These are phyloP conservation scores for Periphyllus acericola DNA, from an alignment of 2,888 invertebrate species.

Conservation along the genomic window DNA sequence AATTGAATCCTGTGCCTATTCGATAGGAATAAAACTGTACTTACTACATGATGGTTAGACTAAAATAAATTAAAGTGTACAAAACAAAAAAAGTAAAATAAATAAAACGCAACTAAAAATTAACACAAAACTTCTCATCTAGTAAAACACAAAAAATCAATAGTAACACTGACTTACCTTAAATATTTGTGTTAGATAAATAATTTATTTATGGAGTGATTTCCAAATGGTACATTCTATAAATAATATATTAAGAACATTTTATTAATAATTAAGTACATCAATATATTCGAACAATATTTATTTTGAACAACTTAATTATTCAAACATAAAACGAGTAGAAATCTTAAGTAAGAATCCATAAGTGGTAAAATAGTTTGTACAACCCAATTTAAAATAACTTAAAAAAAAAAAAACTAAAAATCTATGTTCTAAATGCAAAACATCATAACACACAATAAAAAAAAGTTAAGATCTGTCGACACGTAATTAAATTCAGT, in stretches of 20 bases:
- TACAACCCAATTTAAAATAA: conserved; percentile 25
- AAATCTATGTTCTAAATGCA: conserved; percentile 25
- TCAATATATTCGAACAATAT: conserved; percentile 21
- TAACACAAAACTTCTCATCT: conserved; percentile 50
- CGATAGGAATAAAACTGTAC: conserved; percentile 5
- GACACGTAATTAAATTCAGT: conserved; percentile 52
- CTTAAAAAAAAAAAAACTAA: conserved; percentile 21
- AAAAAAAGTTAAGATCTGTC: conserved; percentile 52
- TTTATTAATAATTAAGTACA: neutral
- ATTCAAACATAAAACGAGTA: conserved; percentile 37
- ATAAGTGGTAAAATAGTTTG: conserved; percentile 35
- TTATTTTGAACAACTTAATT: conserved; percentile 24
- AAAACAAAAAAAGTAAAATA: neutral
- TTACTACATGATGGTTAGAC: conserved; percentile 33
- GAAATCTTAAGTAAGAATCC: conserved; percentile 48
- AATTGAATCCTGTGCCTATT: conserved; percentile 12
- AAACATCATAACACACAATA: conserved; percentile 43
- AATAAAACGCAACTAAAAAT: conserved; percentile 47
- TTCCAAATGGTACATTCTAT: neutral
- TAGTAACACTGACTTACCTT: conserved; percentile 46
- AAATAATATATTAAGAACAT: neutral
- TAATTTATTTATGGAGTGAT: neutral
- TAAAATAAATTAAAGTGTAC: conserved; percentile 36
- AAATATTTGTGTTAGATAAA: conserved; percentile 9
- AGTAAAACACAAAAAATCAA: conserved; percentile 23